Conservation (phyloP, 1,140 invertebrate genomes). For the Hesperophylax magnus region DNA sequence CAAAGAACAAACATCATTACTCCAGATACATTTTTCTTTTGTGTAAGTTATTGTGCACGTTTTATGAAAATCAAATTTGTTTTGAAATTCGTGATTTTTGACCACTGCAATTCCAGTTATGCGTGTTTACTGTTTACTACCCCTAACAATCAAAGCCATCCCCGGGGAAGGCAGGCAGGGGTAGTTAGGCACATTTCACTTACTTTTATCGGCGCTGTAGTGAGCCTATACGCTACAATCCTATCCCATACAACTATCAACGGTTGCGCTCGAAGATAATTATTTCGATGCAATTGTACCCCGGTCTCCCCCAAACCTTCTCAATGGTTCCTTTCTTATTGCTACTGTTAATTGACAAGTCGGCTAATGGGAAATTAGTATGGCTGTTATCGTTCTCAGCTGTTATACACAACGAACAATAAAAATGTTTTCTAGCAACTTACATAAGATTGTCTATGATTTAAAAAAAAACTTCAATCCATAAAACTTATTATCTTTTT, state of each 20-base stretch:
- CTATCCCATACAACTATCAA: neutral
- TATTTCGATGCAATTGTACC: slow-evolving; percentile 27
- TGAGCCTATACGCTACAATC: slow-evolving; percentile 16
- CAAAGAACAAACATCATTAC: no score
- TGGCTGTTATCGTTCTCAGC: no score
- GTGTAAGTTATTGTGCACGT: no score
- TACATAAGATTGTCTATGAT: no score
- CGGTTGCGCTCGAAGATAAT: slow-evolving; percentile 48
- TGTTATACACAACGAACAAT: no score
- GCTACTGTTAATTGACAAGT: slow-evolving; percentile 19
- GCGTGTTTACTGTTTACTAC: slow-evolving; percentile 43
- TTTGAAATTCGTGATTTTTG: neutral
- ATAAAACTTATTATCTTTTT: no score
- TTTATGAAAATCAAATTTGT: no score
- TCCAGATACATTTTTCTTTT: no score
- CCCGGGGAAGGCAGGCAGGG: slow-evolving; percentile 21
- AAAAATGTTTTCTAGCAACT: no score
- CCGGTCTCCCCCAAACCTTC: neutral
- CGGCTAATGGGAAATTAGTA: no score
- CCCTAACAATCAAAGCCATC: slow-evolving; percentile 49
- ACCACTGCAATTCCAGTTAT: slow-evolving; percentile 33
- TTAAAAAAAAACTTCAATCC: no score
- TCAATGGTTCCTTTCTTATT: neutral
- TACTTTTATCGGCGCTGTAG: slow-evolving; percentile 55
- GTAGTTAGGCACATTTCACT: slow-evolving; percentile 53